These are phyloP conservation scores for Morus bassanus DNA, from an alignment of 2,797 vertebrate genomes.

Conservation along the genomic window DNA sequence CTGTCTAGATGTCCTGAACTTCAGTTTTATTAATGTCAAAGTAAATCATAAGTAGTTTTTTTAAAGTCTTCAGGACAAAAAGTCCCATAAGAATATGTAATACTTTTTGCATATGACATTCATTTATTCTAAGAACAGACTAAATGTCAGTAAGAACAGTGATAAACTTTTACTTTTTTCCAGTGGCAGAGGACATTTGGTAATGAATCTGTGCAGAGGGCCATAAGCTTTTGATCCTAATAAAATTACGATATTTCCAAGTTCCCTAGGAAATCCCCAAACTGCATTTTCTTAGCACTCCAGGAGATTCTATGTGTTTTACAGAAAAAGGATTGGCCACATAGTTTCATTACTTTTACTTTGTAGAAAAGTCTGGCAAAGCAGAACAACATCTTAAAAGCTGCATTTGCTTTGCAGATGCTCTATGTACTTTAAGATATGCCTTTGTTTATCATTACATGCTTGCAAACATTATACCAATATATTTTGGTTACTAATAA, in stretches of 20 bases:
- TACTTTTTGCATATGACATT: background rate
- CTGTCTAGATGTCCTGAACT: background rate
- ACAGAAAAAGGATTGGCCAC: background rate
- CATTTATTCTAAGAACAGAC: background rate
- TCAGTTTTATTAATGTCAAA: background rate
- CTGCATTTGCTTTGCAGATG: background rate
- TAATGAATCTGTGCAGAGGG: background rate
- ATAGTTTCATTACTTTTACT: background rate
- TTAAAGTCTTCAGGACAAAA: background rate
- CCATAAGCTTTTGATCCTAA: background rate
- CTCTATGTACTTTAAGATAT: background rate
- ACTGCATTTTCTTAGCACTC: background rate
- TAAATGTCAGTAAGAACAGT: background rate
- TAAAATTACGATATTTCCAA: background rate
- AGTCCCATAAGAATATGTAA: background rate
- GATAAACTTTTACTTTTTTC: background rate
- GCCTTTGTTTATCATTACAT: background rate
- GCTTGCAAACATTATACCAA: background rate
- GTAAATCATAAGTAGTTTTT: background rate
- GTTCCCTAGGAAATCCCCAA: background rate
- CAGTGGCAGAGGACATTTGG: background rate
- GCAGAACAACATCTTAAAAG: background rate
- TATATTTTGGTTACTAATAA: background rate
- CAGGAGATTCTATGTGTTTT: background rate
- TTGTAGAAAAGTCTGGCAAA: background rate